These are phyloP conservation scores for Eulemur albifrons DNA, from an alignment of 2,797 vertebrate species.

Conservation along the genomic window DNA sequence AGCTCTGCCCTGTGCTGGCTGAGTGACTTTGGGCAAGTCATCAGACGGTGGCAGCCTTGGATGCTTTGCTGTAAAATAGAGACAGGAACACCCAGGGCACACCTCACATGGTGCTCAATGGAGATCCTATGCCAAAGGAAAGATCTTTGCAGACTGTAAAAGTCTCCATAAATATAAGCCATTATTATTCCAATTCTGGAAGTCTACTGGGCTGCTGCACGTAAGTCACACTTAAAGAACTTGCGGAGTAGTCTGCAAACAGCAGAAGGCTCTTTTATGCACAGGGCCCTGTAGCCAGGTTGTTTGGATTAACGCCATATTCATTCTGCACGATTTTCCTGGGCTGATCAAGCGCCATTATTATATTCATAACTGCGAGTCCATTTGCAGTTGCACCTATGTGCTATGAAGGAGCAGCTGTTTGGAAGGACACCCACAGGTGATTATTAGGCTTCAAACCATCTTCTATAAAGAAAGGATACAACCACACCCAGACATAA, in stretches of 20 bases:
- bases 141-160: neutral
- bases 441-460: neutral
- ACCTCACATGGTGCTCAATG: fast-evolving
- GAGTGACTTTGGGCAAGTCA: neutral
- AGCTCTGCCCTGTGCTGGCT: neutral
- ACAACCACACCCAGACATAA: neutral
- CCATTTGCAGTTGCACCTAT: neutral
- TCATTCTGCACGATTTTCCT: neutral
- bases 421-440: neutral
- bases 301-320: neutral
- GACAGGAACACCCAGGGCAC: neutral
- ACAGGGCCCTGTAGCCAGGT: no score
- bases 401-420: neutral
- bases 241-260: neutral
- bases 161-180: neutral
- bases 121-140: neutral
- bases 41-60: neutral
- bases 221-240: neutral
- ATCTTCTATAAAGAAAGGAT: neutral
- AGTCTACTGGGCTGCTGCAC: neutral
- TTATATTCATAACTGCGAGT: neutral
- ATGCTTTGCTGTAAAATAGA: neutral
- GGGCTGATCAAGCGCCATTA: neutral
- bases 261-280: neutral
- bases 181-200: neutral